phyloP scores from a whole-genome alignment of 2,888 invertebrate genomes.

The Pristionchus mayeri region DNA sequence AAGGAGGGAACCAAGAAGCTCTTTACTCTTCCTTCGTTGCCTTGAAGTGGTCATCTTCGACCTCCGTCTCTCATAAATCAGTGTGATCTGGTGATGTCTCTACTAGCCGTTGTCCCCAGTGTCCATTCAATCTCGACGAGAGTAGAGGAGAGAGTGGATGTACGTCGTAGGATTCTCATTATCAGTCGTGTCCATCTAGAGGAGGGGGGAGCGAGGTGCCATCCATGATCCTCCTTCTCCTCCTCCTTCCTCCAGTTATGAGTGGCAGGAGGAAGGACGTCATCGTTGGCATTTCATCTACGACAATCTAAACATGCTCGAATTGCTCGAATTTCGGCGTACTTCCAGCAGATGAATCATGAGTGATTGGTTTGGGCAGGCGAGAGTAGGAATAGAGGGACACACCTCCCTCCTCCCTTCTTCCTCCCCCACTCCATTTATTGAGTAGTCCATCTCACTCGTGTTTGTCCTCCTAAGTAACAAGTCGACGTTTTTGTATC shows the following conservation, averaged over 20 bases:
- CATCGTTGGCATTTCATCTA: neutral
- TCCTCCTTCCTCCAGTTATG: neutral
- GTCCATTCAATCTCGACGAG: conserved; percentile 25
- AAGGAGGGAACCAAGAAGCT: neutral
- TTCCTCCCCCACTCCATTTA: neutral
- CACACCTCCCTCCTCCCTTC: neutral
- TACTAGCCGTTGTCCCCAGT: neutral
- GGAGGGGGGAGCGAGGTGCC: neutral
- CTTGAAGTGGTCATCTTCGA: neutral
- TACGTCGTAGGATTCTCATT: conserved; percentile 29
- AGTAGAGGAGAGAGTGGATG: neutral
- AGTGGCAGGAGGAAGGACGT: neutral
- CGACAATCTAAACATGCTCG: neutral
- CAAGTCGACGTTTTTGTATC: neutral
- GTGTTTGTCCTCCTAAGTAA: conserved; percentile 22
- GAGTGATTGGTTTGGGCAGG: conserved; percentile 6
- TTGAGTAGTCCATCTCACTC: conserved; percentile 13
- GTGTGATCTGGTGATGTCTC: neutral
- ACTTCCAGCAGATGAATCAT: neutral
- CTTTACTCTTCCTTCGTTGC: neutral
- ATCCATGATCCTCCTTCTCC: neutral
- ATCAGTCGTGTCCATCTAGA: conserved; percentile 36
- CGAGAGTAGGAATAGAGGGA: neutral
- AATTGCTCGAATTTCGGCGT: neutral
- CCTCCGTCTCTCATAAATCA: neutral